Base-by-base conservation (phyloP, 1,140 invertebrate species). In the Solenopsis invicta region DNA sequence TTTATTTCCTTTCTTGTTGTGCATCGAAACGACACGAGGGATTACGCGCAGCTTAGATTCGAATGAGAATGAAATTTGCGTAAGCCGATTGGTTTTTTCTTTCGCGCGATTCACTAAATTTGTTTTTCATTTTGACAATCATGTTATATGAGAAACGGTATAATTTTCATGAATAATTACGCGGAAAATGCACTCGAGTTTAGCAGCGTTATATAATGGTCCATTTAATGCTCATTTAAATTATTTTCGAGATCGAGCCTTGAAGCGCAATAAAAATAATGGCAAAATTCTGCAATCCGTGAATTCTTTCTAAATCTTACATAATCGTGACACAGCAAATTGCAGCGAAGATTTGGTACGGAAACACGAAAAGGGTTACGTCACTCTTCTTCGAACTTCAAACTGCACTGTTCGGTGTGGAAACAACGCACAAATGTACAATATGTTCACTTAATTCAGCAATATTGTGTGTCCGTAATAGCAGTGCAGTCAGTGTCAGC, bases 121-220 rank as follows among this genome's bases (percentile, higher is more conserved):
- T 45, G 3, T 10, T 34, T 62, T 3, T 41, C 29, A 18, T 45
- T 77, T 64, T 78, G 59, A 62, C 29, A 75, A 21, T 6, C 18
- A 12, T 6, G 45, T 48, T 50, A 37, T 12, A 12, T 9, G 45
- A 4, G 16, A 77, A n/a, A 24, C 37, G 59, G 62, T 77, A 29
- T 77, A 77, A 77, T 77, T 50, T 78, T 64, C 56, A 16, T 45
- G 45, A 50, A 78, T 45, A 41, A 67, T 66, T 66, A 37, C 24
- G 18, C 18, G 1, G 18, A 21, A 75, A 56, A 62, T 12, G 54
- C 52, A 10, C 10, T 48, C 10, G 13, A 21, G 13, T 48, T 50
- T 34, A 48, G 4, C 4, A 66, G 9, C 18, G 75, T 64, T 48
- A 34, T 10, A 41, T 24, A 24, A 56, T 29, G 16, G 4, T 16